These are phyloP conservation scores for Rynchops niger DNA, from an alignment of 2,113 vertebrate species.

Conservation along the genomic window DNA sequence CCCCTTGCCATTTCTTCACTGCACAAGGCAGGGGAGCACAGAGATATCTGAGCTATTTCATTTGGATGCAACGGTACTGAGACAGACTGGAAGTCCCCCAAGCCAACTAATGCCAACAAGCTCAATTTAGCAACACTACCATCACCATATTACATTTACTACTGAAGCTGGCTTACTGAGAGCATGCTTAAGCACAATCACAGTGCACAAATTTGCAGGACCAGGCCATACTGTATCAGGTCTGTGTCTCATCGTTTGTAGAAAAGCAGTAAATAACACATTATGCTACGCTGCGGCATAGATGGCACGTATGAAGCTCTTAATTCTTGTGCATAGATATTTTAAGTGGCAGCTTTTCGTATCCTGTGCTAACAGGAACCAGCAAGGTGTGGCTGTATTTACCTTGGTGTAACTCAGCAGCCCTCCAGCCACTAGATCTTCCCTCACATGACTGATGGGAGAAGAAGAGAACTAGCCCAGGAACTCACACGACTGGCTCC, in stretches of 20 bases:
- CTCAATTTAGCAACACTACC: background rate
- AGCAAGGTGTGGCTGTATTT: background rate
- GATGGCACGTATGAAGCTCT: background rate
- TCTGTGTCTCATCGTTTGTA: background rate
- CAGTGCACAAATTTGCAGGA: background rate
- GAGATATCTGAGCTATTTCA: background rate
- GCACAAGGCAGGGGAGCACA: background rate
- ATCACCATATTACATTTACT: background rate
- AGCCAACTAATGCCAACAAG: background rate
- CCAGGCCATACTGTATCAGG: background rate
- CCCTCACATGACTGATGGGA: background rate
- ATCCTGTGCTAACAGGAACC: background rate
- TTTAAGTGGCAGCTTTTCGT: background rate
- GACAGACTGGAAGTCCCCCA: background rate
- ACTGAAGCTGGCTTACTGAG: background rate
- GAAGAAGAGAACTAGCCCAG: background rate
- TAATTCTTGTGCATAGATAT: rapidly evolving
- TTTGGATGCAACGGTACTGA: rapidly evolving
- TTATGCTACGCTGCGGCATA: background rate
- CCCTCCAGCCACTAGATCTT: background rate
- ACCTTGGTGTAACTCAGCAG: background rate
- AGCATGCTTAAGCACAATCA: no score
- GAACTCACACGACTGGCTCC: background rate
- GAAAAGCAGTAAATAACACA: background rate
- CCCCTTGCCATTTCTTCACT: background rate